Evolutionary conservation across 2,113 vertebrate genomes (phyloP), one percentile per base, ranked within the genome.

Genomic region (Forbesichthys papilliferus): DNA sequence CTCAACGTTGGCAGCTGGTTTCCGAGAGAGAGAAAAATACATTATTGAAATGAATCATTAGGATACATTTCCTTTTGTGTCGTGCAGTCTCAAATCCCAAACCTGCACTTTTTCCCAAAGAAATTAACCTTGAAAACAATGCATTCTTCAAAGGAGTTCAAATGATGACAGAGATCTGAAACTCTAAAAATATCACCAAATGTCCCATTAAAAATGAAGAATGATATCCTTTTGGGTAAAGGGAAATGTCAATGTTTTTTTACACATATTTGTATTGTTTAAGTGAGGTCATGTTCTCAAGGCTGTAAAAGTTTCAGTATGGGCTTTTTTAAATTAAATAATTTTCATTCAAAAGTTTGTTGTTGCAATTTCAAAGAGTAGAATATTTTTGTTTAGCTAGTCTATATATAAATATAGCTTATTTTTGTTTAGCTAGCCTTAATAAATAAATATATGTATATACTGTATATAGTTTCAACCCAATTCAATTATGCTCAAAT

Each of bases 41-140:
- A 79, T 71, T 63, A 80, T 85, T 84, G 33, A 80, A 82, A 86
- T 84, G 64, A 85, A 83, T 83, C 84, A 83, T 85, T 86, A 73
- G 69, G 75, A 58, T 73, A 53, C 14, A 65, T 86, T 87, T 87
- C 84, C 84, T 60, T 83, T 83, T 83, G 75, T 77, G 51, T 66
- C 71, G 55, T 82, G 84, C 78, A 83, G 54, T 12, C 74, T 66
- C 70, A 78, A 80, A 81, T 88, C 81, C 81, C 74, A 69, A 65
- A 87, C 13, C 18, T 20, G 46, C 46, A 8, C 18, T 48, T 70
- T 66, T 74, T 79, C 70, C 61, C 49, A 70, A 53, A 0, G 2
- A 84, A 75, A 84, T 86, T 84, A 84, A 85, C 83, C 79, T 88
- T 84, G 83, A 84, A 80, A 87, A 78, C 86, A 89, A 81, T 84